Evolutionary conservation across 2,113 vertebrate genomes (phyloP).

Genomic region (Prolemur simus): DNA sequence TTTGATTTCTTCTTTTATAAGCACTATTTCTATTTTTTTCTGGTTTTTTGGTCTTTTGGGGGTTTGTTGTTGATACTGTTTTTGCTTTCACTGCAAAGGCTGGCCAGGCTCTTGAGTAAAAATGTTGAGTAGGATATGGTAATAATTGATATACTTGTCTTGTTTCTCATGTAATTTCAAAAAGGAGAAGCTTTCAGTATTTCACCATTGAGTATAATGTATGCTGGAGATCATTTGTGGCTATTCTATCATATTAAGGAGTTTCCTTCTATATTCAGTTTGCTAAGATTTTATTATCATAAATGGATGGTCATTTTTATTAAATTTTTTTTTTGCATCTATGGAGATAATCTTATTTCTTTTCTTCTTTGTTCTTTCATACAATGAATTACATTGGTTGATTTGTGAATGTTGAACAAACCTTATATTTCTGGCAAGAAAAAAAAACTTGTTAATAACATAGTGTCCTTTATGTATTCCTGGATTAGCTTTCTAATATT

Average conservation of each 20-base stretch:
- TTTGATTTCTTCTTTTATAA: background rate
- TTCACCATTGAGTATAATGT: background rate
- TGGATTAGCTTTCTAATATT: background rate
- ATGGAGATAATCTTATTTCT: background rate
- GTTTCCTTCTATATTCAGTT: background rate
- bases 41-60: background rate
- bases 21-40: background rate
- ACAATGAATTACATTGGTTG: background rate
- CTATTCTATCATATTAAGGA: background rate
- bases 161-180: background rate
- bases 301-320: background rate
- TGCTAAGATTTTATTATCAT: background rate
- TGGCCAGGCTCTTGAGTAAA: background rate
- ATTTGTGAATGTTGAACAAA: background rate
- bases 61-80: background rate
- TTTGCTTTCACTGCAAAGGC: background rate
- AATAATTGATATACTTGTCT: background rate
- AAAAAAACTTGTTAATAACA: background rate
- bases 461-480: background rate
- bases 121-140: background rate
- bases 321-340: background rate
- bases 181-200: background rate
- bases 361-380: conserved; percentile 2
- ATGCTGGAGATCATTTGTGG: background rate
- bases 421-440: background rate